Conservation (phyloP, 2,888 invertebrate species). For the Idaea aversata region DNA sequence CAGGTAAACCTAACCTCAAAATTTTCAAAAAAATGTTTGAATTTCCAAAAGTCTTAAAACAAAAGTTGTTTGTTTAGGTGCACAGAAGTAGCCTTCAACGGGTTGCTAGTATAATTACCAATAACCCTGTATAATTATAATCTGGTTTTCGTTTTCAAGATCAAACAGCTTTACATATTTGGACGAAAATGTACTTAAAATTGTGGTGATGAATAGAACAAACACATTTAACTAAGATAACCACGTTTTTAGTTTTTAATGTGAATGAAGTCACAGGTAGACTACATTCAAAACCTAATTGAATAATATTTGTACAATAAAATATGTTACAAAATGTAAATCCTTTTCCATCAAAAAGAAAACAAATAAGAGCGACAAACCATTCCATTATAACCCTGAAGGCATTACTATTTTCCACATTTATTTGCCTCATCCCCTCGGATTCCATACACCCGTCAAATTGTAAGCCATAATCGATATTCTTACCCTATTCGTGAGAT, state of each 20-base stretch:
- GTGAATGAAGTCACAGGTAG: background rate
- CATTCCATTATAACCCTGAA: background rate
- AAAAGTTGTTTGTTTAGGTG: no score
- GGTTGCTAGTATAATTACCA: no score
- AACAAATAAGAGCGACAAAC: background rate
- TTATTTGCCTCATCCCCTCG: background rate
- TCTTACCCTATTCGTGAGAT: background rate
- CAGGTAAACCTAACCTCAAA: no score
- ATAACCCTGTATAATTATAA: no score
- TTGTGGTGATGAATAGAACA: no score
- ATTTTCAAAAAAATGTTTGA: no score
- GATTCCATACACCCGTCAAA: background rate
- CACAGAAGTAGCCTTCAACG: no score
- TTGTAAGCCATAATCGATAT: slow-evolving; percentile 1
- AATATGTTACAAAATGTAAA: background rate
- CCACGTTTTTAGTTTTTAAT: no score
- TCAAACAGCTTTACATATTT: background rate
- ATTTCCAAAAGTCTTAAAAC: no score
- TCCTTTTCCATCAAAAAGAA: background rate
- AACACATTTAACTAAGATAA: no score
- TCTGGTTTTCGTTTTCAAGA: background rate
- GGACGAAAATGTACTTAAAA: background rate
- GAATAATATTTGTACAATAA: background rate
- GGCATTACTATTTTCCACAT: slow-evolving; percentile 1
- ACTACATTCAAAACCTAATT: background rate